These are phyloP conservation scores for Laticauda colubrina DNA, from an alignment of 2,113 vertebrate species.

Conservation along the genomic window DNA sequence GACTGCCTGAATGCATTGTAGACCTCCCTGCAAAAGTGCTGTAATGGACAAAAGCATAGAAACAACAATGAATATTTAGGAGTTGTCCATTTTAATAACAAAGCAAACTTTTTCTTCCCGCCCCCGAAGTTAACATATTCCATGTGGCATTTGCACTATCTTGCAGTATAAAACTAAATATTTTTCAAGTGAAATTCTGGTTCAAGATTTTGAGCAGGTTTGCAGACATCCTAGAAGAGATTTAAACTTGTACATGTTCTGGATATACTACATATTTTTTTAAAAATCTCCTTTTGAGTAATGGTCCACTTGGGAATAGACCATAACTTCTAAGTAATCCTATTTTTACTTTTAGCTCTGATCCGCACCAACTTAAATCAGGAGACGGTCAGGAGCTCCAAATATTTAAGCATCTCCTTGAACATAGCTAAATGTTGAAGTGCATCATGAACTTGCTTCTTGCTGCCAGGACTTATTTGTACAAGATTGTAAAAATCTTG, in stretches of 20 bases:
- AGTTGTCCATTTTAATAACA: background rate
- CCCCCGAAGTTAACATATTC: background rate
- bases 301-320: background rate
- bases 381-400: background rate
- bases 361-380: background rate
- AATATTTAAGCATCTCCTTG: background rate
- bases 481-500: background rate
- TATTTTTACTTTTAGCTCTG: background rate
- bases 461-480: background rate
- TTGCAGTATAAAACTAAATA: background rate
- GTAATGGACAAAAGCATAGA: background rate
- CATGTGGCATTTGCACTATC: background rate
- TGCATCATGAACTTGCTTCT: background rate
- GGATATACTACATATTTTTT: background rate
- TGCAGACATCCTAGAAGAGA: background rate
- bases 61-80: background rate
- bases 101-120: background rate
- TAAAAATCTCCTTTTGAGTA: background rate
- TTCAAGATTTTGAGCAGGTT: background rate
- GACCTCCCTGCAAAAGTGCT: background rate
- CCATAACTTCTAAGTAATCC: background rate
- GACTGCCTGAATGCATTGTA: background rate
- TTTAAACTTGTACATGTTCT: background rate
- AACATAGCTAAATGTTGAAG: background rate
- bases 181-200: background rate